phyloP scores from a whole-genome alignment of 2,888 invertebrate genomes.

The Sarcophaga variegata region DNA sequence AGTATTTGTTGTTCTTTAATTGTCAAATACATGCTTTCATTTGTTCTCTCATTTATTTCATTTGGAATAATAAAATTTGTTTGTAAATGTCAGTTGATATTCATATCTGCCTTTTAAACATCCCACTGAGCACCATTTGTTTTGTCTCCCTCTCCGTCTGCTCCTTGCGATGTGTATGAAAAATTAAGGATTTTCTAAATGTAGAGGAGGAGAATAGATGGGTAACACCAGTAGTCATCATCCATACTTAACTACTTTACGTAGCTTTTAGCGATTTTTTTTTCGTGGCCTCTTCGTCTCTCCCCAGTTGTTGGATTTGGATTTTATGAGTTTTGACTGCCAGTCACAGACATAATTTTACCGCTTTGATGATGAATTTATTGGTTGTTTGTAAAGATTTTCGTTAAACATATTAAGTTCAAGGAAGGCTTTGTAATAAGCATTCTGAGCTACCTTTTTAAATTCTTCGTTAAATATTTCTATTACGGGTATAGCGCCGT shows the following conservation, averaged over 20 bases:
- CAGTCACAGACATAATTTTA: conserved; percentile 24
- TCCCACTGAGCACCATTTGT: not conserved
- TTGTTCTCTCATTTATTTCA: conserved; percentile 1
- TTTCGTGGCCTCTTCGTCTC: not conserved
- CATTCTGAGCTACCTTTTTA: too few species aligned
- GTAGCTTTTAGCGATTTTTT: conserved; percentile 20
- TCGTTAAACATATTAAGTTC: not conserved
- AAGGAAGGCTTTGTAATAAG: too few species aligned
- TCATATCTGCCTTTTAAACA: conserved; percentile 33
- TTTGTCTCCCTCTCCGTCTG: not conserved
- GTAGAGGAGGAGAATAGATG: not conserved
- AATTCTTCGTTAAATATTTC: too few species aligned
- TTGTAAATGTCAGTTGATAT: conserved; percentile 31
- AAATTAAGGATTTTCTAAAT: not conserved
- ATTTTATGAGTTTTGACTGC: conserved; percentile 42
- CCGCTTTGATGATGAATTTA: not conserved
- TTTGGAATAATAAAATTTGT: conserved; percentile 23
- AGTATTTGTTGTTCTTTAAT: conserved; percentile 24
- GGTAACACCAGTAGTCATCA: not conserved
- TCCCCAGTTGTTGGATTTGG: conserved; percentile 26
- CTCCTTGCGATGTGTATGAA: not conserved
- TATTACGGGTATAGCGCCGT: too few species aligned
- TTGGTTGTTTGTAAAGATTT: not conserved
- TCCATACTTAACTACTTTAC: conserved; percentile 39
- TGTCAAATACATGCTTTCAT: conserved; percentile 34